These are phyloP conservation scores for Cliona cf. orientalis DNA, from an alignment of 37 sponge, comb jelly and placozoan genomes.

Conservation along the genomic window DNA sequence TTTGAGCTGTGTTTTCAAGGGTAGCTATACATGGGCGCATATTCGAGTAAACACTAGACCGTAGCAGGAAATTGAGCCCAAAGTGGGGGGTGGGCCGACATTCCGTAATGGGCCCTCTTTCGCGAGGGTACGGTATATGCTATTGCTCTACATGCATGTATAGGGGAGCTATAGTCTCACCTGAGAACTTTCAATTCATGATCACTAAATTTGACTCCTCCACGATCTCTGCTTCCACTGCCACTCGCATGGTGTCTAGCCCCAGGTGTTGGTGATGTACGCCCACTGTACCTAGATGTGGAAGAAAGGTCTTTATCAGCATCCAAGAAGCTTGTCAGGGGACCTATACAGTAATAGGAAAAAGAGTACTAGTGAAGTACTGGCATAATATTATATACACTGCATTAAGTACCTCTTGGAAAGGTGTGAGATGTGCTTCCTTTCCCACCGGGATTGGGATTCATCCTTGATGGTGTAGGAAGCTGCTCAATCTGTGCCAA, in stretches of 20 bases:
- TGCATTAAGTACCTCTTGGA: slow-evolving; percentile 7
- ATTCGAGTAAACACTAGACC: too few species aligned
- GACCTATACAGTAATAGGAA: not conserved
- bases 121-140: too few species aligned
- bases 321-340: slow-evolving; percentile 71
- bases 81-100: too few species aligned
- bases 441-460: not conserved
- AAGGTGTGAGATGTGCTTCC: slow-evolving; percentile 6
- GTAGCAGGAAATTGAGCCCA: too few species aligned
- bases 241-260: not conserved
- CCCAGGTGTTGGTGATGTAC: not conserved
- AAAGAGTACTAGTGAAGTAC: not conserved
- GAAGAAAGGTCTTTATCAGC: slow-evolving; percentile 51
- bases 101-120: too few species aligned
- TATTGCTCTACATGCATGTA: too few species aligned
- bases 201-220: slow-evolving; percentile 42
- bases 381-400: not conserved
- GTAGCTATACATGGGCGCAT: too few species aligned
- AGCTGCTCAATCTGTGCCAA: slow-evolving; percentile 27
- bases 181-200: slow-evolving; percentile 64
- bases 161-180: too few species aligned
- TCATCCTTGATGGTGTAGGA: slow-evolving; percentile 20
- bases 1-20: too few species aligned
- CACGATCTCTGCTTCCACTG: slow-evolving; percentile 3
- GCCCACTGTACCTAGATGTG: slow-evolving; percentile 8